Base-by-base conservation (phyloP, 2,113 vertebrate genomes). In the Cyrtonyx montezumae region DNA sequence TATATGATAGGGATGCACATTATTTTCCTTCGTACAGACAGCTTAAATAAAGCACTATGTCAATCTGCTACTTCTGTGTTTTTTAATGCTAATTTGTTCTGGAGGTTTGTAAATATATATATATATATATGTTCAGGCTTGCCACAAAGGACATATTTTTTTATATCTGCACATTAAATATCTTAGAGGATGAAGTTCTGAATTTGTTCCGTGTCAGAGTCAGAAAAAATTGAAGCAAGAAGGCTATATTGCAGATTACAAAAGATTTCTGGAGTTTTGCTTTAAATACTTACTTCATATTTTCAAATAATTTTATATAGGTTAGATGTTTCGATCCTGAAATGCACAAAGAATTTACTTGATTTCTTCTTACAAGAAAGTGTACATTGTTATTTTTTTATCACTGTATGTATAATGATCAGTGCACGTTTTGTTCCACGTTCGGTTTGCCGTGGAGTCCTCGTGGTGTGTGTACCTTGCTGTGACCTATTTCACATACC, bases 41-140 rank as follows among this genome's bases (percentile, higher is more conserved):
- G 99, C 98, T 98, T 98, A 98, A 99, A 99, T 99, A 99, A 99
- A 99, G 98, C 98, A 98, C 98, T 98, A 97, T 99, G 98, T 98
- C 98, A 99, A 98, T 98, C 98, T 98, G 98, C 98, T 97, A 96
- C 95, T 91, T 96, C 87, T 84, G 93, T 95, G 97, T 94, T 96
- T 97, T 94, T 97, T 98, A 95, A 97, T 96, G 93, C 97, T 97
- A 95, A 95, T 85, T 97, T 97, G 93, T 94, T 97, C 94, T 88
- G 92, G 88, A 94, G 95, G 90, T 95, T 93, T 96, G 95, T 96
- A 97, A 97, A 96, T 94, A 95, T 80, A 94, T 66, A 65, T 93
- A 90, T 94, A 96, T 94, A 96, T 95, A 95, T 88, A 88, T 77
- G 91, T 88, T 93, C 82, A 95, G 91, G 82, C 73, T 88, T 91